Conservation (phyloP, 2,888 invertebrate genomes). For the Trissolcus brochymenae region DNA sequence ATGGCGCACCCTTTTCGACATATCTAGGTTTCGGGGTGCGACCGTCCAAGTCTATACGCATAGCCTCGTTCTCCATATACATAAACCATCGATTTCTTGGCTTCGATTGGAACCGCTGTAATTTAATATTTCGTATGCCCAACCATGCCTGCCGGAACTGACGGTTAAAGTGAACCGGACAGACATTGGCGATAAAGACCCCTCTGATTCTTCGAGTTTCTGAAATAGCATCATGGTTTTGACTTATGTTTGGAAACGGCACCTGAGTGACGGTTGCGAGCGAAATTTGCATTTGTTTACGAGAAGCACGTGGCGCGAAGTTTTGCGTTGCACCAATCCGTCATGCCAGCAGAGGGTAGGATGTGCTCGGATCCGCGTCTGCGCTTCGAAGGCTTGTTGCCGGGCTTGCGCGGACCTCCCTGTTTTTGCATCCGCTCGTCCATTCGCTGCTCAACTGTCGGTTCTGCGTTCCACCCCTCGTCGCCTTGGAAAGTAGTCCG, state of each 20-base stretch:
- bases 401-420: conserved; percentile 50
- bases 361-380: conserved; percentile 48
- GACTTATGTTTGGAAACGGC: too few relatives aligned
- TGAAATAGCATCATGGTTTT: too few relatives aligned
- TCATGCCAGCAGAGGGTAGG: conserved; percentile 37
- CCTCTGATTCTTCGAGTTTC: not conserved
- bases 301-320: conserved; percentile 64
- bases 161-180: not conserved
- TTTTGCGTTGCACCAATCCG: conserved; percentile 46
- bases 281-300: conserved; percentile 63
- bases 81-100: conserved; percentile 53
- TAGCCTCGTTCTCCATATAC: conserved; percentile 54
- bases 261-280: conserved; percentile 12
- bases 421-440: conserved; percentile 25
- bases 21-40: conserved; percentile 66
- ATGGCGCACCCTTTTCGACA: conserved; percentile 61
- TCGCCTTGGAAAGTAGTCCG: conserved; percentile 46
- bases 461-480: conserved; percentile 53
- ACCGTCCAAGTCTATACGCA: conserved; percentile 60
- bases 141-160: not conserved
- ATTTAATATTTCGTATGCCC: conserved; percentile 44
- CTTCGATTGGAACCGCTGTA: conserved; percentile 45
- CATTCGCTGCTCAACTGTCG: conserved; percentile 37
- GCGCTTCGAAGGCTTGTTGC: conserved; percentile 14
- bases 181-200: not conserved